Conservation (phyloP, 2,113 vertebrate species). For the Hemiscyllium ocellatum region DNA sequence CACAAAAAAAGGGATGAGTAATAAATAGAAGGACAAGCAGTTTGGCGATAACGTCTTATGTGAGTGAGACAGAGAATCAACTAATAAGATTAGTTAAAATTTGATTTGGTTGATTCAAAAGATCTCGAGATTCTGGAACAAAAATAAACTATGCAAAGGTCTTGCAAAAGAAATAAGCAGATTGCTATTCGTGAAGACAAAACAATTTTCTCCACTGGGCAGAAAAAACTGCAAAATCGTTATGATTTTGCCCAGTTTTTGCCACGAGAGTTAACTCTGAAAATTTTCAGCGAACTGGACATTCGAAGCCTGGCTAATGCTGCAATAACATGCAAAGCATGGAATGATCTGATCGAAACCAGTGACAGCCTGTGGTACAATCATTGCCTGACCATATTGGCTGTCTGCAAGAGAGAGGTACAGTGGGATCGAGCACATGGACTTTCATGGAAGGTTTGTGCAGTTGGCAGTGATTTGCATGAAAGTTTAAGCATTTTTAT, state of each 20-base stretch:
- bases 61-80: neutral
- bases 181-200: constrained; percentile 39
- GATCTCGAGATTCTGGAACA: constrained; percentile 27
- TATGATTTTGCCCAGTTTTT: constrained; percentile 58
- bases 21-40: neutral
- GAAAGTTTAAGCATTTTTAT: neutral
- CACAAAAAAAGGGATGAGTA: neutral
- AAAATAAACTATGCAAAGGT: constrained; percentile 55
- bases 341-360: constrained; percentile 62
- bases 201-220: constrained; percentile 6
- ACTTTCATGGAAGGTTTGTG: constrained; percentile 75
- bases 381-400: constrained; percentile 60
- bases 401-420: constrained; percentile 67
- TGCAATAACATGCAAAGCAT: constrained; percentile 61
- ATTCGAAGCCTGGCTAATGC: constrained; percentile 65
- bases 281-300: constrained; percentile 71
- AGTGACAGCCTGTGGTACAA: constrained; percentile 68
- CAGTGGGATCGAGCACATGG: constrained; percentile 63
- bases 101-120: neutral
- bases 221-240: neutral
- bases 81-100: neutral
- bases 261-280: constrained; percentile 65
- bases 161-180: constrained; percentile 43
- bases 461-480: neutral
- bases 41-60: neutral